Percentiles rank a stretch among this genome's conserved stretches.
Evolutionary conservation across 2,888 invertebrate species (phyloP).

Genomic region (Pycnomerus fuliginosus): DNA sequence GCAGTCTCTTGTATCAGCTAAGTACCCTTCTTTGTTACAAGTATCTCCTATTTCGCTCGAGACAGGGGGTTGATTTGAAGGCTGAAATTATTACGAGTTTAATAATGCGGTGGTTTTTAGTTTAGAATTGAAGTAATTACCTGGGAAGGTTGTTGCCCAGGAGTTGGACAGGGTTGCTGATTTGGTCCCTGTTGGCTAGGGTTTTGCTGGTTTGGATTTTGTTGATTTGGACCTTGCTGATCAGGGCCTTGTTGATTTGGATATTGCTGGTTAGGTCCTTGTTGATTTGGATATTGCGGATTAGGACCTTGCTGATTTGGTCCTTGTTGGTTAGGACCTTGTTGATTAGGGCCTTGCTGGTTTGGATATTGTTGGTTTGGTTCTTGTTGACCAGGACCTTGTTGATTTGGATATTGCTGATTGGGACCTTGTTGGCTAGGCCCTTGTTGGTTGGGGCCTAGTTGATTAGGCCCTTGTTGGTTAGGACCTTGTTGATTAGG

Average conservation of each 20-base stretch:
- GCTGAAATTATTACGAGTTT: too few species aligned
- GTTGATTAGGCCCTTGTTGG: constrained; percentile 16
- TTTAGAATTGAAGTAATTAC: too few species aligned
- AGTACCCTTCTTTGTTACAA: constrained; percentile 43
- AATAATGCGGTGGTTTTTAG: too few species aligned
- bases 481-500: constrained; percentile 13
- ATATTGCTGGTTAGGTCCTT: constrained; percentile 9
- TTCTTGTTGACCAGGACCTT: not conserved
- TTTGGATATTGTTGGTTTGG: constrained; percentile 3
- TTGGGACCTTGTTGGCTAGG: constrained; percentile 2
- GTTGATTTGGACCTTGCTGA: constrained; percentile 23
- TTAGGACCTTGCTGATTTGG: constrained; percentile 12
- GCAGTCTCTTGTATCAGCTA: constrained; percentile 42
- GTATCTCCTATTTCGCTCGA: constrained; percentile 17
- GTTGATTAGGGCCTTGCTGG: constrained; percentile 12
- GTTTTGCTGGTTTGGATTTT: constrained; percentile 16
- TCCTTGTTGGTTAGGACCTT: constrained; percentile 12
- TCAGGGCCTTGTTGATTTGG: constrained; percentile 25
- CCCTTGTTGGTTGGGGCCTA: constrained; percentile 1
- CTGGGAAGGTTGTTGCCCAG: too few species aligned
- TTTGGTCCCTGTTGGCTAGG: too few species aligned
- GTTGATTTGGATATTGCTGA: constrained; percentile 20
- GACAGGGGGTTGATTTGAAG: too few species aligned
- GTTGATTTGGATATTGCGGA: constrained; percentile 14
- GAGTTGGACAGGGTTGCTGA: too few species aligned